Base-by-base conservation (phyloP, 2,113 vertebrate genomes). In the Xiphophorus maculatus region DNA sequence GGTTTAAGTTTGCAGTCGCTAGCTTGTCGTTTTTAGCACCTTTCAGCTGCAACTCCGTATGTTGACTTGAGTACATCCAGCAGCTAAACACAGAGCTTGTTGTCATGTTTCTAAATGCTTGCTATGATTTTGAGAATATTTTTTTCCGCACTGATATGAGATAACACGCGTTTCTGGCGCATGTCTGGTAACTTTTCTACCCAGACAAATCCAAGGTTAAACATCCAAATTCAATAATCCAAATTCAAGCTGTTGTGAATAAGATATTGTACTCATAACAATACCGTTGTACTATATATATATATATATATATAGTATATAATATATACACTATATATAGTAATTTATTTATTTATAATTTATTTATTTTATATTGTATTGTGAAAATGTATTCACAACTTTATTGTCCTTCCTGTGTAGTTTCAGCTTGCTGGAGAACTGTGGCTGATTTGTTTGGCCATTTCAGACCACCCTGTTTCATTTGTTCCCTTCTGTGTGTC, bases 201-300 rank as follows among this genome's bases (percentile, higher is more conserved):
- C 2, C 7, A n/a, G 25, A 58, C 25, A 42, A 25, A 4, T 32
- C 1, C 85, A 84, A 87, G 88, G 84, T 87, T 84, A 87, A 73
- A 71, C 48, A 5, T 60, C 4, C 1, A 17, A 28, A 28, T 28
- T 28, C 27, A 28, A 28, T 28, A 28, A 28, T 28, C 30, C 3
- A 3, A 30, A 30, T 30, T 30, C 30, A 30, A 30, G 30, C 30
- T 30, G 30, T 3, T 30, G 32, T 32, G 32, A 32, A 32, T 0
- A 5, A 3, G 33, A 1, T 35, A 35, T 35, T 35, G 33, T 35
- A 35, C 33, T 35, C 33, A 35, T 7, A 35, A 35, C 33, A 35
- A 35, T 8, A 35, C 33, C 33, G 33, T 35, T 35, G 7, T 28
- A 28, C 28, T 28, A 28, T 28, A 28, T 28, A 28, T 28, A 28